Conservation (phyloP, 2,113 vertebrate species). For the Varanus salvator region DNA sequence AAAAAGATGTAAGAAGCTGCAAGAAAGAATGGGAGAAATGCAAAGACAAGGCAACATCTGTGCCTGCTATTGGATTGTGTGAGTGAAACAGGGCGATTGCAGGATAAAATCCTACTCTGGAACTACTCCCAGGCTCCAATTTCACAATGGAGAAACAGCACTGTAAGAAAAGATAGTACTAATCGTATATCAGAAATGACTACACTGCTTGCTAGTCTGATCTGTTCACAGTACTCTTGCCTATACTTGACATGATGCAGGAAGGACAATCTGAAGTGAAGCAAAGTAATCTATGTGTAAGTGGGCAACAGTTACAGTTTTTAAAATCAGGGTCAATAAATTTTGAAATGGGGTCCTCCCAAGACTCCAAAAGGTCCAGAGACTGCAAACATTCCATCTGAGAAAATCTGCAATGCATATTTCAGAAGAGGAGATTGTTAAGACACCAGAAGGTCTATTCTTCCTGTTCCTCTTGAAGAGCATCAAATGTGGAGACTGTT, state of each 20-base stretch:
- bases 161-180: not conserved
- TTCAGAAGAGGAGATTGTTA: not conserved
- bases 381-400: not conserved
- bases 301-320: not conserved
- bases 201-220: not conserved
- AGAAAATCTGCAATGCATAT: slow-evolving; percentile 2
- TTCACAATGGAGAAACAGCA: not conserved
- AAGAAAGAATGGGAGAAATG: no score
- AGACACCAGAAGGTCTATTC: not conserved
- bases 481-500: slow-evolving; percentile 8
- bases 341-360: not conserved
- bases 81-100: no score
- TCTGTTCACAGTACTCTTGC: not conserved
- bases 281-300: not conserved
- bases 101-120: no score
- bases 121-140: no score
- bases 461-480: slow-evolving; percentile 17
- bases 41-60: no score
- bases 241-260: not conserved
- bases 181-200: not conserved
- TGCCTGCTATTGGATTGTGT: no score
- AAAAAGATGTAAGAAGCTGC: no score
- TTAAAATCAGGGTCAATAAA: slow-evolving; percentile 3
- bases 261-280: not conserved
- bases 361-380: not conserved